A percentile compares a stretch with the other conserved stretches of the same genome.
phyloP scores from a whole-genome alignment of 2,888 invertebrate species.

The Perdita meconis region DNA sequence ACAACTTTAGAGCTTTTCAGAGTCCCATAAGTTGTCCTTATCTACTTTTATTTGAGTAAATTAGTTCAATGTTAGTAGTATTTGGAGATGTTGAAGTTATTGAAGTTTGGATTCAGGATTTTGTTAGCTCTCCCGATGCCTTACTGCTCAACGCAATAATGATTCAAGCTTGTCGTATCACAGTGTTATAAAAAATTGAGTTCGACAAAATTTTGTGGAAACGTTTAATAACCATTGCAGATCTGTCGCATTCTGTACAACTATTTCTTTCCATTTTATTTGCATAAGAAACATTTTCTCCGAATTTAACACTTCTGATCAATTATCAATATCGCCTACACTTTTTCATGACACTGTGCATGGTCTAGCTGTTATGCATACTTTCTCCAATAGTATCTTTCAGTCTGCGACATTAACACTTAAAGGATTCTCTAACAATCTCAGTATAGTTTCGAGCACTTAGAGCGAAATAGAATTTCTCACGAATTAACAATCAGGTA shows the following conservation, averaged over 20 bases:
- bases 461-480: too few relatives aligned
- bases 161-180: constrained; percentile 77
- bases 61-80: too few relatives aligned
- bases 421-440: constrained; percentile 1
- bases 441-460: too few relatives aligned
- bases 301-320: too few relatives aligned
- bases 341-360: constrained; percentile 41
- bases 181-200: constrained; percentile 43
- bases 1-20: too few relatives aligned
- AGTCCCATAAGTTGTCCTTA: too few relatives aligned
- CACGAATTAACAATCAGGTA: too few relatives aligned
- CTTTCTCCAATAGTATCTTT: constrained; percentile 30
- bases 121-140: constrained; percentile 18
- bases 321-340: too few relatives aligned
- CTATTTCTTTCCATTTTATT: too few relatives aligned
- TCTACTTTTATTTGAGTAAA: too few relatives aligned
- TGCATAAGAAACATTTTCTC: too few relatives aligned
- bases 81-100: background rate
- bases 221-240: background rate
- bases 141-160: constrained; percentile 73
- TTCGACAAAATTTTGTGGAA: background rate
- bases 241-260: too few relatives aligned
- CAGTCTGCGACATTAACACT: constrained; percentile 36
- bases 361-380: constrained; percentile 36
- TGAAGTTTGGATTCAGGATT: constrained; percentile 1